A percentile compares a stretch with the other conserved stretches of the same genome.
Conservation (phyloP, 64 coral and sea anemone species). For the Montipora sp. region DNA sequence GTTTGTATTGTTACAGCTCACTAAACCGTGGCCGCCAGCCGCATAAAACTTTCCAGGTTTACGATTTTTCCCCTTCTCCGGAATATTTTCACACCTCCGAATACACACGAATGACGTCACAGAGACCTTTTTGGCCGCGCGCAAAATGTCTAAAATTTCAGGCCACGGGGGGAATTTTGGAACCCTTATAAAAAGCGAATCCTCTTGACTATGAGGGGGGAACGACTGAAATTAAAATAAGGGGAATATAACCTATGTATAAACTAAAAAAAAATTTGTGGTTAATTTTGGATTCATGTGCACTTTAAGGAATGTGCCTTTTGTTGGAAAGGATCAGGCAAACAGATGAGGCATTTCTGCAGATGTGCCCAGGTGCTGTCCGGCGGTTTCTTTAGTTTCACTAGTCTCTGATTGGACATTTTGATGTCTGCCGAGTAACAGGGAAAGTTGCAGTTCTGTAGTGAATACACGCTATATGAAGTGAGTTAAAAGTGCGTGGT, state of each 20-base stretch:
- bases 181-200: background rate
- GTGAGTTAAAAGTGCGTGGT: too few relatives aligned
- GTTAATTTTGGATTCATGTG: too few relatives aligned
- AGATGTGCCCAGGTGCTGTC: too few relatives aligned
- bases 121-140: background rate
- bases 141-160: background rate
- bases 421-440: too few relatives aligned
- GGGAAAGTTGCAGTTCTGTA: too few relatives aligned
- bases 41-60: background rate
- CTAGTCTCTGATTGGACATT: too few relatives aligned
- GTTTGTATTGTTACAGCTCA: background rate
- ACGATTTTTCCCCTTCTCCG: background rate
- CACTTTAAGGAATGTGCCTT: too few relatives aligned
- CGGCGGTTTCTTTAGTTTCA: too few relatives aligned
- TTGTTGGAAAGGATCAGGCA: too few relatives aligned
- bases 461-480: too few relatives aligned
- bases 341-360: too few relatives aligned
- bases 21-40: background rate
- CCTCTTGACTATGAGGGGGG: background rate
- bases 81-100: background rate
- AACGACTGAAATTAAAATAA: background rate
- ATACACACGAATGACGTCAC: conserved; percentile 6
- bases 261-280: too few relatives aligned
- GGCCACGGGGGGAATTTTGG: background rate
- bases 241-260: background rate